Evolutionary conservation across 2,888 invertebrate species (phyloP).

Genomic region (Leptothorax acervorum): DNA sequence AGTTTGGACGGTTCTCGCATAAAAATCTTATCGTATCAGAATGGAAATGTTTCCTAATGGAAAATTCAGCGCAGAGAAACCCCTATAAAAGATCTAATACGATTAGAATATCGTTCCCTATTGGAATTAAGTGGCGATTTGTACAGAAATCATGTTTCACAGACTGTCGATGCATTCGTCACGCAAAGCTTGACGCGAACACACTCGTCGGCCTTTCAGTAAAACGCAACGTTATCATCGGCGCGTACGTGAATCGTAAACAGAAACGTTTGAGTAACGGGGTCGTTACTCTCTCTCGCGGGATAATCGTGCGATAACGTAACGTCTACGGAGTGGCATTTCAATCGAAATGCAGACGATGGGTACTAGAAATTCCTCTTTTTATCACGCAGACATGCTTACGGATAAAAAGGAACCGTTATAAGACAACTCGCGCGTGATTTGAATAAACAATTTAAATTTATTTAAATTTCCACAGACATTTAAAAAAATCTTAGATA

Average conservation of each 20-base stretch:
- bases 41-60: background rate
- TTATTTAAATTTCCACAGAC: constrained; percentile 1
- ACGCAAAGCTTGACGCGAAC: constrained; percentile 12
- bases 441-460: constrained; percentile 24
- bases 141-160: constrained; percentile 6
- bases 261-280: constrained; percentile 66
- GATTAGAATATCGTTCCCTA: background rate
- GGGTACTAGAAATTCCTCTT: constrained; percentile 24
- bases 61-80: constrained; percentile 1
- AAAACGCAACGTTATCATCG: constrained; percentile 64
- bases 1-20: background rate
- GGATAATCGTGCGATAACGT: constrained; percentile 69
- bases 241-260: constrained; percentile 63
- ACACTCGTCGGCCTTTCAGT: constrained; percentile 5
- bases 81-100: background rate
- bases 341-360: constrained; percentile 26
- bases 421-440: background rate
- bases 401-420: constrained; percentile 35
- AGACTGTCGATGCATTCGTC: constrained; percentile 18
- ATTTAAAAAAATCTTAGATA: background rate
- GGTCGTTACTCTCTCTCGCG: constrained; percentile 69
- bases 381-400: background rate
- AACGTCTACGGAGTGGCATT: constrained; percentile 50
- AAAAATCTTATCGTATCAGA: background rate
- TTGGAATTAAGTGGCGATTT: constrained; percentile 9